Evolutionary conservation across 2,797 vertebrate genomes (phyloP).

Genomic region (Brachyrhaphis roseni): DNA sequence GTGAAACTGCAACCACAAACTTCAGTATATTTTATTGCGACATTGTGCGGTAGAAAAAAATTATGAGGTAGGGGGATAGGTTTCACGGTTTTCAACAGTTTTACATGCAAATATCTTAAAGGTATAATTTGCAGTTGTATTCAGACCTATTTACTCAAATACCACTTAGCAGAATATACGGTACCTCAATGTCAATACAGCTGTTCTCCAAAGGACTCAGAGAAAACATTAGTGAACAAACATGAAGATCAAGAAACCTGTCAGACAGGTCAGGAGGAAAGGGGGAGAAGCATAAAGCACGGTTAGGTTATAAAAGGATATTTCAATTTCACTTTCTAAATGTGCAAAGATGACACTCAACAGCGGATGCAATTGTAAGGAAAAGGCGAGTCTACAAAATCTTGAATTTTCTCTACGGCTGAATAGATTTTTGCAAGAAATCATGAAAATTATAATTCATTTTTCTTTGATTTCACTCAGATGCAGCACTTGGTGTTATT

Average conservation of each 20-base stretch:
- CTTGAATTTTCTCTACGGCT: too few species aligned
- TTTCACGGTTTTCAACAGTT: background rate
- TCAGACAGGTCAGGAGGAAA: background rate
- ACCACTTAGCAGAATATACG: background rate
- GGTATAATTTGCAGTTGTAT: background rate
- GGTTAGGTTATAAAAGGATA: background rate
- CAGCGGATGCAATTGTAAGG: background rate
- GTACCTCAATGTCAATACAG: background rate
- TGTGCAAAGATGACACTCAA: background rate
- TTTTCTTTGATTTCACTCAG: background rate
- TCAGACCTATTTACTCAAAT: background rate
- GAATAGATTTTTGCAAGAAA: background rate
- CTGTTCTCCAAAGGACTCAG: background rate
- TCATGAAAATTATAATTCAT: background rate
- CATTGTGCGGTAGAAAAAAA: background rate
- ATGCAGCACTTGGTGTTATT: too few species aligned
- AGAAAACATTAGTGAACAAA: background rate
- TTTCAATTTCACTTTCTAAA: background rate
- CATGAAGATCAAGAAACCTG: background rate
- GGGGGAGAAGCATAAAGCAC: background rate
- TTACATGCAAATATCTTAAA: background rate
- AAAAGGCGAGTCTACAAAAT: background rate
- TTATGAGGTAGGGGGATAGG: background rate
- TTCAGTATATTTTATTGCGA: background rate
- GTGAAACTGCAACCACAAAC: background rate